Conservation (phyloP, 2,113 vertebrate species). For the Verasper variegatus region DNA sequence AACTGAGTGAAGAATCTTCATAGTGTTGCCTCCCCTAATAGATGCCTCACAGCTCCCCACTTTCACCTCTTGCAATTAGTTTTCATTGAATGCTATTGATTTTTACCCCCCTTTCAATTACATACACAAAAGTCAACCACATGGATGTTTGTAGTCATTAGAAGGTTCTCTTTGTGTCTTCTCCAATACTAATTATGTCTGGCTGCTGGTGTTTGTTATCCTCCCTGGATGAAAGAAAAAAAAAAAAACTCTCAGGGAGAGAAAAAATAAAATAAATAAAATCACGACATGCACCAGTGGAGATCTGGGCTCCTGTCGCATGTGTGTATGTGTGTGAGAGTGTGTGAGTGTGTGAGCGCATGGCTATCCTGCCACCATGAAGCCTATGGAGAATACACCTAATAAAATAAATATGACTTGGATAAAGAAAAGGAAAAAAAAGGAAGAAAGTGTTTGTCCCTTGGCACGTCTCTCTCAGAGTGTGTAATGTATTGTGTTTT, state of each 20-base stretch:
- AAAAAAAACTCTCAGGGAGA: constrained; percentile 24
- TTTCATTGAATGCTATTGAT: constrained; percentile 86
- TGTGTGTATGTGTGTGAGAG: constrained; percentile 36
- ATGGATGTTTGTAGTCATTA: constrained; percentile 84
- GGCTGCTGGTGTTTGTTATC: constrained; percentile 73
- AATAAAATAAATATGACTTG: constrained; percentile 84
- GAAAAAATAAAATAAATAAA: constrained; percentile 71
- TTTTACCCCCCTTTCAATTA: constrained; percentile 80
- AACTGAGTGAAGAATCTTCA: constrained; percentile 73
- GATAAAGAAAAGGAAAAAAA: constrained; percentile 61
- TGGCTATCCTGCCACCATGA: constrained; percentile 74
- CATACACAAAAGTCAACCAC: constrained; percentile 79
- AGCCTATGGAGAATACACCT: constrained; percentile 76
- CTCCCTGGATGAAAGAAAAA: constrained; percentile 53
- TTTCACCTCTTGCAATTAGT: constrained; percentile 79
- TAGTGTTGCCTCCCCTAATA: constrained; percentile 64
- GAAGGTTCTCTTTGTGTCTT: constrained; percentile 82
- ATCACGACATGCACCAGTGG: constrained; percentile 81
- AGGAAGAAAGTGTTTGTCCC: constrained; percentile 73
- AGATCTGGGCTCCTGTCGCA: constrained; percentile 71
- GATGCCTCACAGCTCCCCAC: constrained; percentile 64
- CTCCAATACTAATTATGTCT: constrained; percentile 84
- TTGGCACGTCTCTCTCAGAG: constrained; percentile 64
- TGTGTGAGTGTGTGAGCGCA: constrained; percentile 70
- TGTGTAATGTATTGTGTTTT: constrained; percentile 74